Evolutionary conservation across 2,113 vertebrate genomes (phyloP), one percentile per base, ranked within the genome.

Genomic region (Eubucco bourcierii): DNA sequence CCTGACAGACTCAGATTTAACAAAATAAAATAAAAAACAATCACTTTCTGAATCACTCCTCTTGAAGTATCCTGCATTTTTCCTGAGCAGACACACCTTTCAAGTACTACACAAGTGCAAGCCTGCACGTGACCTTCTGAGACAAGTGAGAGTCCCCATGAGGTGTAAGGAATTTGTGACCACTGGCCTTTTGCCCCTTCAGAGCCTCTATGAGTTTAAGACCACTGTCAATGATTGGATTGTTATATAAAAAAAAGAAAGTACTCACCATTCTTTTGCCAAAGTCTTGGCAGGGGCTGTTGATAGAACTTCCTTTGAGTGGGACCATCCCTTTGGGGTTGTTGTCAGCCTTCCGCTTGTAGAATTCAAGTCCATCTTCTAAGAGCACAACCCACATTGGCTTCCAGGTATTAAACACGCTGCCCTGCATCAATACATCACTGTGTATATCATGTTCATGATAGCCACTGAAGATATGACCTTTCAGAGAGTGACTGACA

Each of bases 281-380:
- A 91, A 98, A 99, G 83, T 99, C 99, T 93, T 99, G 99, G 80
- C 98, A 99, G 3, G 99, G 98, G 80, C 97, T 99, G 28, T 90
- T 96, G 59, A 99, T 71, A 9, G 93, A 95, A 14, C 98, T 98
- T 95, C 98, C 98, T 93, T 99, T 99, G 15, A 99, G 93, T 12
- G 99, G 99, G 70, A 99, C 98, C 99, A 99, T 99, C 74, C 99
- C 99, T 97, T 99, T 99, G 44, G 99, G 98, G 64, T 97, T 98
- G 50, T 72, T 97, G 88, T 99, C 99, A 44, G 97, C 98, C 96
- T 99, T 99, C 96, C 98, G 98, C 94, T 99, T 99, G 90, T 98
- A 99, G 97, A 98, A 99, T 89, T 99, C 99, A 84, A 99, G 90
- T 41, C 97, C 99, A 31, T 99, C 99, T 78, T 99, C 99, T 77